Percentiles rank a stretch among this genome's conserved stretches.
These are phyloP conservation scores for Calliopum simillimum DNA, from an alignment of 2,888 invertebrate genomes.

Conservation along the genomic window DNA sequence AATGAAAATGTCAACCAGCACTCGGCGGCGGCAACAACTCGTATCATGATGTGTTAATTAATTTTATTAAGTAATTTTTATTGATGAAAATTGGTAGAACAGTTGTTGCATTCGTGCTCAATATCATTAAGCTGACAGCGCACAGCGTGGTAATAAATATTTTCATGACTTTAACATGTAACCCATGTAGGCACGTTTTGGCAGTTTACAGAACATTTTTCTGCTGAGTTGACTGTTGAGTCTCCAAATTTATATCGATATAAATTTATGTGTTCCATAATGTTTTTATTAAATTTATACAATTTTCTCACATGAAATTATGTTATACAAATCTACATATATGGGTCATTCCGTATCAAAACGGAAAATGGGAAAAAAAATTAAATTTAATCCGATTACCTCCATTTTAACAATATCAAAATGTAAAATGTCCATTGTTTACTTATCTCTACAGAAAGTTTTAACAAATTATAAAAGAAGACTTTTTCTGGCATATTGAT, in stretches of 20 bases:
- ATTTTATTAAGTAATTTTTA: slow-evolving; percentile 2
- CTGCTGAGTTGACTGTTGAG: not conserved
- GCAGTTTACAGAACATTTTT: not conserved
- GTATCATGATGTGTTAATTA: slow-evolving; percentile 13
- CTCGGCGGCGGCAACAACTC: not conserved
- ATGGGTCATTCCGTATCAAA: no score
- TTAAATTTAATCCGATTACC: no score
- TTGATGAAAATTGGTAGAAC: not conserved
- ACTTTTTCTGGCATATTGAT: no score
- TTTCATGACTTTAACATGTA: not conserved
- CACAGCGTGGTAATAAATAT: slow-evolving; percentile 6
- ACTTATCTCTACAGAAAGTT: no score
- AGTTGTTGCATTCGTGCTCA: not conserved
- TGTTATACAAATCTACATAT: no score
- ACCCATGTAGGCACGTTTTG: not conserved
- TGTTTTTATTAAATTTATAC: no score
- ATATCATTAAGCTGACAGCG: not conserved
- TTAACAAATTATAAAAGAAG: no score
- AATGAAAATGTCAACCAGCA: slow-evolving; percentile 12
- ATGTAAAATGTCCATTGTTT: no score
- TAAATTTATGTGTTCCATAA: no score
- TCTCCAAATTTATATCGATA: not conserved
- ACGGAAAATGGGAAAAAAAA: no score
- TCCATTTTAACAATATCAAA: no score
- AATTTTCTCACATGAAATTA: no score